Conservation (phyloP, 2,113 vertebrate species). For the Hippoglossus stenolepis region DNA sequence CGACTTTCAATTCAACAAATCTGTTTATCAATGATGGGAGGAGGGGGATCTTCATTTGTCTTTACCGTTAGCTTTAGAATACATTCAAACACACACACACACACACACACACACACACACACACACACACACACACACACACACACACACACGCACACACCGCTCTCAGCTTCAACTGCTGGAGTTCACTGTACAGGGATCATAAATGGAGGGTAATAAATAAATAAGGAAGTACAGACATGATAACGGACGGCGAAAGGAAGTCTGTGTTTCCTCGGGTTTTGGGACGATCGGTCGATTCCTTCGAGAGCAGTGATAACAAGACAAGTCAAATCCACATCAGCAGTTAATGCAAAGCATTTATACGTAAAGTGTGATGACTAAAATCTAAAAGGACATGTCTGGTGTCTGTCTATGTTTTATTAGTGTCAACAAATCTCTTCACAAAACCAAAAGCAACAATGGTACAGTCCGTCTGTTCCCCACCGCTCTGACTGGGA, state of each 20-base stretch:
- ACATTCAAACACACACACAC: slow-evolving; percentile 49
- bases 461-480: slow-evolving; percentile 1
- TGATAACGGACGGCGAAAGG: neutral
- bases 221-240: slow-evolving; percentile 31
- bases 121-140: slow-evolving; percentile 43
- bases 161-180: slow-evolving; percentile 22
- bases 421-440: slow-evolving; percentile 25
- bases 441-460: slow-evolving; percentile 3
- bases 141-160: slow-evolving; percentile 40
- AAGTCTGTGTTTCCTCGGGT: neutral
- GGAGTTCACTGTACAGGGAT: neutral
- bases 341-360: slow-evolving; percentile 22
- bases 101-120: no score
- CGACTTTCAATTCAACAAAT: neutral
- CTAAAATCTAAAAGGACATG: neutral
- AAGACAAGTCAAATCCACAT: slow-evolving; percentile 20
- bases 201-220: slow-evolving; percentile 53
- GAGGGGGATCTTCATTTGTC: slow-evolving; percentile 10
- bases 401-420: neutral
- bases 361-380: neutral
- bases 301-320: slow-evolving; percentile 12
- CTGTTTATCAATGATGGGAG: slow-evolving; percentile 33
- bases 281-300: neutral
- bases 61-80: slow-evolving; percentile 32
- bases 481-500: neutral